Evolutionary conservation across 2,888 invertebrate genomes (phyloP).

Genomic region (Catocala fraxini): DNA sequence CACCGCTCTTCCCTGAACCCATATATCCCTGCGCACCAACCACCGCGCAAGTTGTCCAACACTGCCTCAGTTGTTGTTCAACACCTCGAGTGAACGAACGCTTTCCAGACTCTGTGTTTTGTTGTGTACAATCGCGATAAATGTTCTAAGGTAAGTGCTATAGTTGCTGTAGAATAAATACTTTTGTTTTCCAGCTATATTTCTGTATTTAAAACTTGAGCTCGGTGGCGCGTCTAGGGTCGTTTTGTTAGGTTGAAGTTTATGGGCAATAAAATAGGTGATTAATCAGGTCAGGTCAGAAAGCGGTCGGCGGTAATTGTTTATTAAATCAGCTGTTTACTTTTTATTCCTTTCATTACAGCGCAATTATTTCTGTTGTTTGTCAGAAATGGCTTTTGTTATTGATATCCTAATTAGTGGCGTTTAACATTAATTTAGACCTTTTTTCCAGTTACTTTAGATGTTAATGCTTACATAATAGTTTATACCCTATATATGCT

Average conservation of each 20-base stretch:
- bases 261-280: constrained; percentile 35
- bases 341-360: neutral
- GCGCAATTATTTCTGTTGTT: constrained; percentile 5
- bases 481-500: no score
- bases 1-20: constrained; percentile 33
- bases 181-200: constrained; percentile 21
- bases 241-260: constrained; percentile 17
- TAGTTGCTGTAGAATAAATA: neutral
- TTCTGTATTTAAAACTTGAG: neutral
- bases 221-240: neutral
- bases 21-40: constrained; percentile 63
- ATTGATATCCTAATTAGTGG: neutral
- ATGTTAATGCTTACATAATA: no score
- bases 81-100: constrained; percentile 57
- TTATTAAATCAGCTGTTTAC: constrained; percentile 28
- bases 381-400: neutral
- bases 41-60: constrained; percentile 49
- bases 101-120: constrained; percentile 62
- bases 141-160: constrained; percentile 79
- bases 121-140: constrained; percentile 68
- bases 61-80: constrained; percentile 73
- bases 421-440: no score
- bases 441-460: no score
- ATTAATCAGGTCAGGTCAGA: constrained; percentile 48
- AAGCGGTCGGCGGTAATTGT: constrained; percentile 30